Evolutionary conservation across 2,888 invertebrate species (phyloP), one percentile per base, ranked within the genome.

Genomic region (Corythucha ciliata): DNA sequence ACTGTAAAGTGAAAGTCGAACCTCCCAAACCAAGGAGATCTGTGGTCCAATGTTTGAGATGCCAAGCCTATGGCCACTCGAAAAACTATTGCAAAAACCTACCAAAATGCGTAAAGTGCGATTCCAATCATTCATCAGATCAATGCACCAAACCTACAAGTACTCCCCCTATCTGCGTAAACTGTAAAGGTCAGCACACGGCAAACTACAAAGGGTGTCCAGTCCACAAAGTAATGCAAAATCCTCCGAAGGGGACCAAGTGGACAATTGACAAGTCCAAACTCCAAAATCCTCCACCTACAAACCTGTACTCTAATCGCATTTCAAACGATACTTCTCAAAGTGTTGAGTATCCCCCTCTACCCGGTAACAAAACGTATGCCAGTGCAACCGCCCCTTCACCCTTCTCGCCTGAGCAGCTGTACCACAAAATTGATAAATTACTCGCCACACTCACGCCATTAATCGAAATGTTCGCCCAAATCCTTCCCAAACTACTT

Each of bases 401-500:
- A n/a, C 40, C 40, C 22, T 40, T 40, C 14, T 40, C 40, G 22
- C 40, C 40, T 16, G 24, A 40, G 5, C 40, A 22, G 40, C 40
- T 40, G 24, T 21, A 24, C 24, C 8, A 22, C 4, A 40, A 40
- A 40, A 40, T 40, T n/a, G 40, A 40, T 40, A 40, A 40, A 40
- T n/a, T 22, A n/a, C 40, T 40, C 40, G 21, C 24, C 14, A 22
- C 40, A 8, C 40, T 40, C 40, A 40, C 40, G 14, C 40, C 40
- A 22, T 24, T 40, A 4, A 41, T 25, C 2, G 41, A 41, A 25
- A 41, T 24, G 25, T 25, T 25, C 26, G 25, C 26, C 22, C 40
- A 40, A 40, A 40, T 40, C n/a, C 40, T 40, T 22, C 44, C 44
- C 29, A 44, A 27, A n/a, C 18, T 44, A 36, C 36, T 36, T 12